Conservation (phyloP, 1,140 invertebrate genomes). For the Lepidotrigona ventralis region DNA sequence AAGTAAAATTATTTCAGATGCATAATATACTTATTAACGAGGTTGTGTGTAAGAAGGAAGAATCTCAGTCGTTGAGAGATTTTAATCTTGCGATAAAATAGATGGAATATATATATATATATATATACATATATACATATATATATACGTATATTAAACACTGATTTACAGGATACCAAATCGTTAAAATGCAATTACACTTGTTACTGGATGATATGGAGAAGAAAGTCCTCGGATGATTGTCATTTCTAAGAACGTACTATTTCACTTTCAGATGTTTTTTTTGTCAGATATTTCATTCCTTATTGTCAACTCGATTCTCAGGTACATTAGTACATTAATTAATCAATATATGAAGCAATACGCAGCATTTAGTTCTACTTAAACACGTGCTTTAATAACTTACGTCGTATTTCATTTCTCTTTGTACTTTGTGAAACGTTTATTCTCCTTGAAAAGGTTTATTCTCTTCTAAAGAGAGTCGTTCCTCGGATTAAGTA, state of each 20-base stretch:
- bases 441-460: not conserved
- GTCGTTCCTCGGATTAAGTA: not conserved
- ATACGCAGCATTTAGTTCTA: not conserved
- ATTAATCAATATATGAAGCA: not conserved
- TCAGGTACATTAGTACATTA: not conserved
- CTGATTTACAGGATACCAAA: conserved; percentile 10
- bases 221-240: not conserved
- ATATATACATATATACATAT: conserved; percentile 10
- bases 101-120: conserved; percentile 1
- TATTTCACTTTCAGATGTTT: conserved; percentile 50
- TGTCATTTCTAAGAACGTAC: conserved; percentile 7
- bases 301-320: not conserved
- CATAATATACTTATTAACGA: conserved; percentile 10
- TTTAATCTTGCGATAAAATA: conserved; percentile 26
- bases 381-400: not conserved
- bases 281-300: not conserved
- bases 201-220: conserved; percentile 7
- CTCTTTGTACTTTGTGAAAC: not conserved
- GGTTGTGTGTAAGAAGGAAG: conserved; percentile 15
- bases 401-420: not conserved
- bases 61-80: conserved; percentile 43
- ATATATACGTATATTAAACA: conserved; percentile 14
- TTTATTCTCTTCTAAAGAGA: too few species aligned
- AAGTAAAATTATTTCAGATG: conserved; percentile 6
- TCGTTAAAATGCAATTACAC: conserved; percentile 9